Base-by-base conservation (phyloP, 2,888 invertebrate genomes). In the Buathra laborator region DNA sequence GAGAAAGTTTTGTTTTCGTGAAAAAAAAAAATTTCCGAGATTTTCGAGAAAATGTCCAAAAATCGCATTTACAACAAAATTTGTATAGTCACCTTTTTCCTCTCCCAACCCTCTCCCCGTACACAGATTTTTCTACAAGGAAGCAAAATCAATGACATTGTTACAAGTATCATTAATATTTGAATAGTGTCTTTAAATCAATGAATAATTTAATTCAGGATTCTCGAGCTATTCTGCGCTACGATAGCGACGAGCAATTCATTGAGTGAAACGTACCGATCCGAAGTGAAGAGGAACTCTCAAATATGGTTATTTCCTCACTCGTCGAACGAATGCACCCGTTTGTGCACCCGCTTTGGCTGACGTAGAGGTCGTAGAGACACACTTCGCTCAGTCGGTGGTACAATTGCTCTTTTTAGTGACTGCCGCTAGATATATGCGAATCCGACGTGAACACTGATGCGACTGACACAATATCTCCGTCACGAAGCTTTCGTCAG, bases 221-320 rank as follows among this genome's bases (percentile, higher is more conserved):
- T 6, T 32, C 62, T 12, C 32, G 32, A 16, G 14, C 14, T 19
- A 14, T 6, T 12, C 29, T 24, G 24, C 24, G 24, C 24, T 24
- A 24, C 24, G 24, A 24, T 24, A 24, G 24, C 24, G 10, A 29
- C 32, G 16, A 29, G 29, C n/a, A 1, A 51, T 37, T 70, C 29
- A 51, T 70, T 70, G 48, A 32, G n/a, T 29, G 51, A 53, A 43
- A 53, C 29, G 7, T 10, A 16, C 53, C 53, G 4, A 53, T 71
- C 29, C 29, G 19, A 7, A 19, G n/a, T 14, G 32, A 32, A 16
- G 32, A 24, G 24, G 2, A 6, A 71, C 51, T 37, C 6, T 37
- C 16, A 51, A 71, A 71, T 71, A 43, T 43, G 7, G 6, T 71
- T 53, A 56, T 37, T 24, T 59, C 24, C 44, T n/a, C 24, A 24